These are phyloP conservation scores for Liolophura sinensis DNA, from an alignment of 1,140 invertebrate species.

Conservation along the genomic window DNA sequence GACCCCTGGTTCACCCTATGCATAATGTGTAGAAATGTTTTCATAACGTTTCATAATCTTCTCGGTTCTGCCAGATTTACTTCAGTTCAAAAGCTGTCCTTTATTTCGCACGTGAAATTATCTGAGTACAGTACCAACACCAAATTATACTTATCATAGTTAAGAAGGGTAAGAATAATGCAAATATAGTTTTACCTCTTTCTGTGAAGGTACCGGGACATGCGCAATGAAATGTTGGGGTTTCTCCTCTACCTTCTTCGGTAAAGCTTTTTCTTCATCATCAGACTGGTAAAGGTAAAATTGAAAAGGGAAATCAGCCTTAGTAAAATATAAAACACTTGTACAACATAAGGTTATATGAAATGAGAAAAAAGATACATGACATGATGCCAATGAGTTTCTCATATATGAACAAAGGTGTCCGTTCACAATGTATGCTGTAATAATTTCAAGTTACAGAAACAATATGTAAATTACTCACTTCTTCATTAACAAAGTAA, in stretches of 20 bases:
- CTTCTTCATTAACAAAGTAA: conserved; percentile 43
- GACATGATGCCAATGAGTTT: not conserved
- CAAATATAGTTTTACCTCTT: conserved; percentile 43
- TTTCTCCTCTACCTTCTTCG: conserved; percentile 29
- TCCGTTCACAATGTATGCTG: too few species aligned
- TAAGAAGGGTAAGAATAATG: too few species aligned
- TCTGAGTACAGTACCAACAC: not conserved
- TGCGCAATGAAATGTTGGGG: conserved; percentile 53
- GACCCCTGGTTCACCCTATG: too few species aligned
- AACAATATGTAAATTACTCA: not conserved
- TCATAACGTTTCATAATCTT: too few species aligned
- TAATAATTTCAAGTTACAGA: too few species aligned
- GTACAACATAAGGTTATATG: not conserved
- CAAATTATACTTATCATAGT: not conserved
- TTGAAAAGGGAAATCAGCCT: not conserved
- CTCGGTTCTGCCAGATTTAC: too few species aligned
- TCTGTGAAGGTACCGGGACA: conserved; percentile 57
- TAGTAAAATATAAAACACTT: not conserved
- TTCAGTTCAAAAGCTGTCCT: too few species aligned
- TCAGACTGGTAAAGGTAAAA: conserved; percentile 10
- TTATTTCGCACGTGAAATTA: not conserved
- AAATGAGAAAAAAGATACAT: too few species aligned
- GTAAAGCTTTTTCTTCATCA: conserved; percentile 31
- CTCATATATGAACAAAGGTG: not conserved
- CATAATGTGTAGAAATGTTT: too few species aligned